Percentiles rank a stretch among this genome's conserved stretches.
Conservation (phyloP, 2,888 invertebrate genomes). For the Tromatobia lineatoria region DNA sequence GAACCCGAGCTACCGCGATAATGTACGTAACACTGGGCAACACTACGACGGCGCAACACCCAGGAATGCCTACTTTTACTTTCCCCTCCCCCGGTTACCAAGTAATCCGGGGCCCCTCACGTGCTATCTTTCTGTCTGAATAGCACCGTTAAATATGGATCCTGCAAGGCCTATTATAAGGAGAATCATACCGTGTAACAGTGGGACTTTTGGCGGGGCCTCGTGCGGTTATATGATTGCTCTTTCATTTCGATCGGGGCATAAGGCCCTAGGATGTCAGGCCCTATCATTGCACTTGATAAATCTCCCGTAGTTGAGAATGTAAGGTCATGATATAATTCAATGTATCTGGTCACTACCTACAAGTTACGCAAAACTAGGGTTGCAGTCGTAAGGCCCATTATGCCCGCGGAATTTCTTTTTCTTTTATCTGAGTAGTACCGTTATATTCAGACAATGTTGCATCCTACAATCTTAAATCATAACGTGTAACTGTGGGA, state of each 20-base stretch:
- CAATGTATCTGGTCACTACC: background rate
- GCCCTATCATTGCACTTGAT: no score
- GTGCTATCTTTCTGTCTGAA: slow-evolving; percentile 21
- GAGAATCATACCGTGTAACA: slow-evolving; percentile 4
- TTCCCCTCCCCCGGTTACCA: slow-evolving; percentile 70
- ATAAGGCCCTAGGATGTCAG: background rate
- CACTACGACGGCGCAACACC: slow-evolving; percentile 52
- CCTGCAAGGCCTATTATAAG: slow-evolving; percentile 11
- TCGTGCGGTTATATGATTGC: background rate
- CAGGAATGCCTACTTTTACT: slow-evolving; percentile 78
- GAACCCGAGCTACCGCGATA: slow-evolving; percentile 24
- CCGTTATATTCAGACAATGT: slow-evolving; percentile 10
- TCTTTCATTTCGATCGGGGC: background rate
- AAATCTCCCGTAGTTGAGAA: background rate
- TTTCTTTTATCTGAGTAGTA: background rate
- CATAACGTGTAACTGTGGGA: background rate
- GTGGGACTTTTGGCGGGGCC: background rate
- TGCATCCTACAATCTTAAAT: slow-evolving; percentile 9
- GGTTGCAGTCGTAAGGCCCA: background rate
- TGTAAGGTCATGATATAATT: background rate
- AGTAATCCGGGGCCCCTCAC: slow-evolving; percentile 65
- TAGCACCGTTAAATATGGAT: slow-evolving; percentile 15
- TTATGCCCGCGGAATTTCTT: no score
- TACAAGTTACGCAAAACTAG: background rate
- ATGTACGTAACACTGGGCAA: slow-evolving; percentile 15